Evolutionary conservation across 2,797 vertebrate species (phyloP).

Genomic region (Hemibagrus guttatus): DNA sequence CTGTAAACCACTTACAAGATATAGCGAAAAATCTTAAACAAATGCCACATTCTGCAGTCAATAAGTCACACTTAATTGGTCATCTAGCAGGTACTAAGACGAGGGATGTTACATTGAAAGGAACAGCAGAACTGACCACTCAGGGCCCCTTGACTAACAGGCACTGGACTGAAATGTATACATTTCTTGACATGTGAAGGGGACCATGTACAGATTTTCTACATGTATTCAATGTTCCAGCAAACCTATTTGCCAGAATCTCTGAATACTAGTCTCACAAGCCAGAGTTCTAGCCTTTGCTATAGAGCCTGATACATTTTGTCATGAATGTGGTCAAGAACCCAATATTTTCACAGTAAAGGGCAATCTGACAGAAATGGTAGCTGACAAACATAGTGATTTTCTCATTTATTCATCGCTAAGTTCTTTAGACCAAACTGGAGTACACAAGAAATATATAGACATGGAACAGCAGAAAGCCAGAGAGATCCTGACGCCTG

Average conservation of each 20-base stretch:
- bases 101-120: neutral
- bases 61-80: neutral
- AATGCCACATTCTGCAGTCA: neutral
- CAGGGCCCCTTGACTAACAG: neutral
- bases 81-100: neutral
- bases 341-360: neutral
- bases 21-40: neutral
- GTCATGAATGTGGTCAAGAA: neutral
- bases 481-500: neutral
- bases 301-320: neutral
- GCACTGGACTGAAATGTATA: neutral
- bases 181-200: neutral
- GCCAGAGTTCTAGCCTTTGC: neutral
- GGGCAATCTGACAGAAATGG: neutral
- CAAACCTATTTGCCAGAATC: neutral
- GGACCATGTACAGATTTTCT: neutral
- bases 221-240: neutral
- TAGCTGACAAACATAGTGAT: neutral
- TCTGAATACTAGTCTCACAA: neutral
- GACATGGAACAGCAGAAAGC: neutral
- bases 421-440: neutral
- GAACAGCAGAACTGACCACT: neutral
- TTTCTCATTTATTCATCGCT: neutral
- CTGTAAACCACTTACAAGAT: neutral
- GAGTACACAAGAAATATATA: neutral